Base-by-base conservation (phyloP, 2,113 vertebrate genomes). In the Corvus cornix region DNA sequence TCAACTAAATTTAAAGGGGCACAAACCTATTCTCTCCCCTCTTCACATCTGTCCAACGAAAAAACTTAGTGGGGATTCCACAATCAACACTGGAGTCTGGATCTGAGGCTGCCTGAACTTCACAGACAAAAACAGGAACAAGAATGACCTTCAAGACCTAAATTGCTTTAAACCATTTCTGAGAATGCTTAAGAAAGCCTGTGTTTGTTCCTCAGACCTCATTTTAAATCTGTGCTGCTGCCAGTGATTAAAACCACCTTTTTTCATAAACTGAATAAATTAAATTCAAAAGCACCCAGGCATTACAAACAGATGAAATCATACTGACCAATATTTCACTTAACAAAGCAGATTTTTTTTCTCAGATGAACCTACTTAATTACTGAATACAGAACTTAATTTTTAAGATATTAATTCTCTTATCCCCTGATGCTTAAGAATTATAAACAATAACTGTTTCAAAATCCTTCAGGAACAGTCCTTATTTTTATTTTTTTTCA, bases 211-310 rank as follows among this genome's bases (percentile, higher is more conserved):
- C 44, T 90, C 66, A 85, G 59, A 82, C 26, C 53, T 87, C 20
- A 69, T 91, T 88, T 89, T 68, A 89, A 87, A 83, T 84, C 76
- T 60, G 43, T 14, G 17, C 39, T 81, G 28, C 46, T 70, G 83
- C 39, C 79, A 79, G 70, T 90, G 84, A 94, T 86, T 88, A 83
- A 88, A 95, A 48, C 56, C 79, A 92, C 63, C 44, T 60, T 94
- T 92, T 77, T 87, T 60, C 58, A 91, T 79, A 56, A 93, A 82
- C 49, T 39, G 44, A 79, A 86, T 73, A 93, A 84, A 93, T 77
- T 81, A 78, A 62, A 92, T 84, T 80, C 73, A 81, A 89, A 95
- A 85, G 87, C 55, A 89, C 55, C 23, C 41, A 83, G 46, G 68
- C 63, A 91, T 70, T 67, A 77, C 49, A 95, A 92, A 77, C 62